Evolutionary conservation across 2,113 vertebrate genomes (phyloP), one percentile per base, ranked within the genome.

Genomic region (Dicerorhinus sumatrensis): DNA sequence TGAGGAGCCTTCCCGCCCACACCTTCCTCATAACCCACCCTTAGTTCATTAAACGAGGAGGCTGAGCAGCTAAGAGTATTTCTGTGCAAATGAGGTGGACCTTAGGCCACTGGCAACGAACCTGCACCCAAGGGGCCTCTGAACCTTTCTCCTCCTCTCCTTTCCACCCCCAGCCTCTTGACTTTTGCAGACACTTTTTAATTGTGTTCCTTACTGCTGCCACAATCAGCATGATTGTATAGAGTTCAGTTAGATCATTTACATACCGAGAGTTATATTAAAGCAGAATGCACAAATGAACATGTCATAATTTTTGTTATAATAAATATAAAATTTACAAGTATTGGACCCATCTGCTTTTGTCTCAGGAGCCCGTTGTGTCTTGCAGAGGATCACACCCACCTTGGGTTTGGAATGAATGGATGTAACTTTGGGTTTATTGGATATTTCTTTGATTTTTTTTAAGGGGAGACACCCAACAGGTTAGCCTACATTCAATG

Each of bases 321-420:
- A 99, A 99, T 99, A 99, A 99, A 99, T 99, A 99, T 97, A 99
- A 99, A 99, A 99, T 99, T 99, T 99, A 99, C 99, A 99, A 99
- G 98, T 98, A 99, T 85, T 31, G 88, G 62, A 2, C 58, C 97
- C 82, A 89, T 97, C 94, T 96, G 97, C 97, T 97, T 98, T 96
- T 98, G 97, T 98, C 95, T 98, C 95, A 95, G 21, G 63, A 93
- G 70, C 94, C 96, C 94, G 91, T 69, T 83, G 11, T 83, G 51
- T 93, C 89, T 73, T 54, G 62, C 33, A 62, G 27, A 79, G 1
- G 17, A 11, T 77, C 29, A 39, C 1, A 8, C 16, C 36, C 29
- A 31, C n/a, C 48, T 62, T 58, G 67, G 33, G n/a, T 63, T 39
- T 60, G 33, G 51, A 75, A 12, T 25, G 14, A 42, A 27, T 27